Conservation (phyloP, 2,797 vertebrate species). For the Sebastes diaconus region DNA sequence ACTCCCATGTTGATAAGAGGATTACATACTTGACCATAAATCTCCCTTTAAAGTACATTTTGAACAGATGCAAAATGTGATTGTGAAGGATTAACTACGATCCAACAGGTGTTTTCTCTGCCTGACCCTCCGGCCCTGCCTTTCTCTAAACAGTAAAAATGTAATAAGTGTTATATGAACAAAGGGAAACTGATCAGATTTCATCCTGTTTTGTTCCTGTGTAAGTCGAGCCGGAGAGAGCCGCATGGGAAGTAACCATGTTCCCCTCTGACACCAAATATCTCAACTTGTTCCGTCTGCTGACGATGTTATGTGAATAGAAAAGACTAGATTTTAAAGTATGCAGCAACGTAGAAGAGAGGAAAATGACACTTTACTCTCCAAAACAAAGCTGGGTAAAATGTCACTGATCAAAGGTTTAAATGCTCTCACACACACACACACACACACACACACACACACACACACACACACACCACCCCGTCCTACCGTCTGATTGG, state of each 20-base stretch:
- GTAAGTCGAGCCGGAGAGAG: conserved; percentile 19
- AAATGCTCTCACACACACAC: not conserved
- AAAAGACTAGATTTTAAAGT: not conserved
- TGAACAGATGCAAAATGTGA: too few species aligned
- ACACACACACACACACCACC: not conserved
- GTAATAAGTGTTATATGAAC: not conserved
- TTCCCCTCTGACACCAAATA: not conserved
- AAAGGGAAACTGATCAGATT: conserved; percentile 2
- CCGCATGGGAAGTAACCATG: not conserved
- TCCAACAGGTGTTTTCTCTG: not conserved
- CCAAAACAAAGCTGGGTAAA: conserved; percentile 7
- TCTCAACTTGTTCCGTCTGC: not conserved
- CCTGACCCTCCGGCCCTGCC: not conserved
- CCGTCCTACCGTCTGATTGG: conserved; percentile 54
- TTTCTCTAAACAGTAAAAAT: not conserved
- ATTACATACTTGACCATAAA: too few species aligned
- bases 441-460: not conserved
- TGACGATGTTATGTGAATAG: too few species aligned
- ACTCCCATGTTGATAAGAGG: too few species aligned
- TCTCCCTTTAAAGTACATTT: too few species aligned
- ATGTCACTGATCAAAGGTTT: conserved; percentile 55
- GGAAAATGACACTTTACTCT: not conserved
- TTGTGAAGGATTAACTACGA: not conserved
- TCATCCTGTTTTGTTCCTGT: not conserved
- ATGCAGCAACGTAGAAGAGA: not conserved